A percentile compares a stretch with the other conserved stretches of the same genome.
phyloP scores from a whole-genome alignment of 2,113 vertebrate species.

The Pipra filicauda region DNA sequence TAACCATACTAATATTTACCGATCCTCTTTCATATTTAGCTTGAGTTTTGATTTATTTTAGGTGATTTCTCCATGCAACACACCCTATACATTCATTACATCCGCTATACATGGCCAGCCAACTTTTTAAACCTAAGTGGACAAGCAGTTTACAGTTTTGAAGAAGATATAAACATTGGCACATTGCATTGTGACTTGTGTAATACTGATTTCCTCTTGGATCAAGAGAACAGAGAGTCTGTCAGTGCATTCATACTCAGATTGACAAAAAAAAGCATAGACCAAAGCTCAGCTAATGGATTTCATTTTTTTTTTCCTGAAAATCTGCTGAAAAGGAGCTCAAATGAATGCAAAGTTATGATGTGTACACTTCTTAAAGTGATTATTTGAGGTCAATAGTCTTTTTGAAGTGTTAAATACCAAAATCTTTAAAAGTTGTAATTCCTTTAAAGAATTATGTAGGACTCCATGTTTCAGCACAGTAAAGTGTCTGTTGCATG shows the following conservation, averaged over 20 bases:
- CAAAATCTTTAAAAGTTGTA: background rate
- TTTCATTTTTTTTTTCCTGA: background rate
- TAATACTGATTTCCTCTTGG: background rate
- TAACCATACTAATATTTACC: background rate
- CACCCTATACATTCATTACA: background rate
- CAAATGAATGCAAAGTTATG: background rate
- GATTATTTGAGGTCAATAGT: background rate
- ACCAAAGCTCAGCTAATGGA: background rate
- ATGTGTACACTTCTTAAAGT: background rate
- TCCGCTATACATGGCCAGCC: background rate
- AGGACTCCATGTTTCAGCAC: background rate
- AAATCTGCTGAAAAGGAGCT: background rate
- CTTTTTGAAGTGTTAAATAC: slow-evolving; percentile 14
- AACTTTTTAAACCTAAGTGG: background rate
- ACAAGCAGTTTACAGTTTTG: background rate
- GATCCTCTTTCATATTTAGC: background rate
- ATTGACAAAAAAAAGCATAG: background rate
- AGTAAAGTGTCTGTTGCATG: background rate
- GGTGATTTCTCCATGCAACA: background rate
- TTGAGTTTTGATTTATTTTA: background rate
- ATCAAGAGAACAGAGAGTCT: background rate
- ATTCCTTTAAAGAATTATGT: background rate
- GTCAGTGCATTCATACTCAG: background rate
- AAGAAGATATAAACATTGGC: background rate
- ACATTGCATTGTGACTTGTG: background rate